Evolutionary conservation across 2,797 vertebrate species (phyloP), one percentile per base, ranked within the genome.

Genomic region (Ispidina picta): DNA sequence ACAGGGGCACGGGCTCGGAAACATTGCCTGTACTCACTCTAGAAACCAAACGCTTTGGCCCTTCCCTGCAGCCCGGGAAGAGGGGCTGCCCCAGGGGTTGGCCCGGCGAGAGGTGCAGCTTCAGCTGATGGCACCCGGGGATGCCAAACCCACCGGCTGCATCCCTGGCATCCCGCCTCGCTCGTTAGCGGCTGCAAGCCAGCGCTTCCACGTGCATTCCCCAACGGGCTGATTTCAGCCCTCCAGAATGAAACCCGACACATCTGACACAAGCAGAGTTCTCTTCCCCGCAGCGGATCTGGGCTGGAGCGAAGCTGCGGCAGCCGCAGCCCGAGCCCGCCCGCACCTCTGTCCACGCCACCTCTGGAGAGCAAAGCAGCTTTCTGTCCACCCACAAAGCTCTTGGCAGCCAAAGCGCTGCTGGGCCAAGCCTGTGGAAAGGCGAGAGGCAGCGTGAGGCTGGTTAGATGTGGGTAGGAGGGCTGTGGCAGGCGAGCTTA

Each of bases 191-290:
- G 31, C 75, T 14, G 35, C 43, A 23, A 37, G 37, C 49, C 8
- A 2, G 28, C 2, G 3, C 6, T 6, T 49, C 23, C 12, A 2
- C 2, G 0, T 1, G 15, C 58, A 2, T 31, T 43, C 76, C 83
- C 77, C 80, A 26, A 41, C 0, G 1, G 65, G 69, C 58, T 74
- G 66, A 63, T 63, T 63, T 46, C 66, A 73, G 75, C 35, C 37
- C 71, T 73, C 74, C 1, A 0, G 29, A 43, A 79, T 65, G 73
- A 75, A 10, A 83, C 11, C 86, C 4, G 19, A 77, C 92, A 66
- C n/a, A 12, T 69, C 81, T 74, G 77, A 83, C 63, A 46, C 56
- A 35, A 62, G 41, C 55, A 0, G 26, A 14, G n/a, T 18, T 66
- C 49, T 31, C 52, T 37, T 70, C 74, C 70, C 74, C 0, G 1